Base-by-base conservation (phyloP, 2,888 invertebrate species). In the Xylota segnis region DNA sequence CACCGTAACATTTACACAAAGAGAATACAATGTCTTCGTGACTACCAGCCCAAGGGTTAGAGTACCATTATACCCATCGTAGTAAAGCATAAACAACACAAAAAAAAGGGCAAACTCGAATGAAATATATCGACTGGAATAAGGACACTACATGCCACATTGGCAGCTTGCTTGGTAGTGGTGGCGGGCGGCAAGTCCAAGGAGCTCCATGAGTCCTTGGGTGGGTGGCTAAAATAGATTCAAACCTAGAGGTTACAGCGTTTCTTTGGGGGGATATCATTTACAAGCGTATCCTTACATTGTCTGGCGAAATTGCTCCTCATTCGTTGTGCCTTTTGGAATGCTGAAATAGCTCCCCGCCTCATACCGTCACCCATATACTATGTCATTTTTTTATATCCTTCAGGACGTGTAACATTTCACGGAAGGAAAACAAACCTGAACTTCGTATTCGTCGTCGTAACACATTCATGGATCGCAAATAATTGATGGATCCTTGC, bases 111-210 rank as follows among this genome's bases (percentile, higher is more conserved):
- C 50, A 74, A 79, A 74, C 74, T 71, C 40, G 63, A 84, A 76
- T 84, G 81, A 84, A 84, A 84, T 84, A 81, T 81, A 84, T 84
- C 81, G 84, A 84, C 79, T 84, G 79, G 81, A 84, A 84, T 84
- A 84, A 84, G 79, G 79, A 79, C 79, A 71, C 75, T 84, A 84
- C 81, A 84, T 75, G 84, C 65, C 70, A 84, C 79, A 76, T 54
- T 77, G 77, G 68, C 40, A 68, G 59, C 43, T 23, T 14, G 9
- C 32, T 56, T 23, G 37, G 12, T 37, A 12, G 37, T 37, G 37
- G 9, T 32, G 5, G 5, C 32, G 3, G 32, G 6, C 10, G 43
- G 23, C 79, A n/a, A 58, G 58, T 79, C 72, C 50, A 78, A 78
- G 52, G 56, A 72, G 71, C 34, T 52, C 7, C 37, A 4, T 32